Base-by-base conservation (phyloP, 2,797 vertebrate genomes). In the Acipenser oxyrinchus region DNA sequence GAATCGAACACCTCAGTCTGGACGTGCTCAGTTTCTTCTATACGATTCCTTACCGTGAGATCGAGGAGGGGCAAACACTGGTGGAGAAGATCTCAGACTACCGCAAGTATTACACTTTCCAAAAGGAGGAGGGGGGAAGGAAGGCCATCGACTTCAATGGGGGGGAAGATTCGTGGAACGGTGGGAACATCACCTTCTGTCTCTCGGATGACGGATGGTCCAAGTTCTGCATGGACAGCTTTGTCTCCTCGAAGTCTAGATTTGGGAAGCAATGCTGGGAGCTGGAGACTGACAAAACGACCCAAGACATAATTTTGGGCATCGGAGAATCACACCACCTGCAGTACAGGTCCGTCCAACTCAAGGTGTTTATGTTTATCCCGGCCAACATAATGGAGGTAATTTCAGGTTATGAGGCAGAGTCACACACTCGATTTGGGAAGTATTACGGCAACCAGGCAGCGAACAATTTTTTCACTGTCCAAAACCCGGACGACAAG, bases 221-320 rank as follows among this genome's bases (percentile, higher is more conserved):
- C 63, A 1, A 69, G 8, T 68, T 84, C 63, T 79, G 78, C 66
- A 61, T 80, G 71, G 51, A 78, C 18, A 53, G 69, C 15, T 79
- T 79, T 74, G 73, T 79, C 1, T 76, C 76, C 48, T 51, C 0
- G 57, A 63, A 77, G 48, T 63, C 72, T 23, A 62, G 4, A 7
- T 10, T 9, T 11, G 12, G 7, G 0, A 51, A 0, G 11, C 60
- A 0, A 3, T 79, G 79, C 66, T 75, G 69, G 74, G 0, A 0
- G 4, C 74, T 81, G 37, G 13, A 70, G 9, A 67, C 68, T 62
- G 0, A 48, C n/a, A 69, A 68, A 59, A 73, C 18, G 18, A 18
- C 66, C 18, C 63, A 70, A n/a, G 77, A 83, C 48, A 73, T 83
- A 2, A 67, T 81, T 68, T 72, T 79, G 64, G 81, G 80, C 8